Conservation (phyloP, 2,113 vertebrate species). For the Camarhynchus parvulus region DNA sequence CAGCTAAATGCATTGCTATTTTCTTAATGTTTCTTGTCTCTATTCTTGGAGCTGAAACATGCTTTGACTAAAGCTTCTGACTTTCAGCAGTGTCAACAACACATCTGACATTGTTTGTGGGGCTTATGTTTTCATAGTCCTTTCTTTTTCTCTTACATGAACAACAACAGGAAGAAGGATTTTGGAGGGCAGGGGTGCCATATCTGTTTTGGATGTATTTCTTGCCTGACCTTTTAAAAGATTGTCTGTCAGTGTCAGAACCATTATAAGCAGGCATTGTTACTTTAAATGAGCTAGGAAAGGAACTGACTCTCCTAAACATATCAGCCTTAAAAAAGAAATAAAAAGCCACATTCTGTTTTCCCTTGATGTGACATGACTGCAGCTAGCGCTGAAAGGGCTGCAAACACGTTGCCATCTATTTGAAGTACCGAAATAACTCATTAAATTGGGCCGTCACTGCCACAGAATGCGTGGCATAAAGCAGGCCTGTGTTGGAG, state of each 20-base stretch:
- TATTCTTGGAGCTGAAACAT: background rate
- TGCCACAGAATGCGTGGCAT: background rate
- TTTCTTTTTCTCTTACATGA: background rate
- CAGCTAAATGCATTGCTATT: background rate
- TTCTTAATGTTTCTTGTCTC: background rate
- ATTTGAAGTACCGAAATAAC: constrained; percentile 19
- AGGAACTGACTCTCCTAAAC: background rate
- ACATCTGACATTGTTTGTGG: background rate
- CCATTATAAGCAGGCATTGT: background rate
- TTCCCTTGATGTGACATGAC: background rate
- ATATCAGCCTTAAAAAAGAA: background rate
- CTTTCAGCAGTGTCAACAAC: background rate
- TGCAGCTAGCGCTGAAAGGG: constrained; percentile 13
- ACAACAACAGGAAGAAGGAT: background rate
- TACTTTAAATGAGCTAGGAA: background rate
- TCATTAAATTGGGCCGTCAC: background rate
- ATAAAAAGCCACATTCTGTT: background rate
- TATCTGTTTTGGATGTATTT: background rate
- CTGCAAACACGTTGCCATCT: background rate
- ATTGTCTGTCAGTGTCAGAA: background rate
- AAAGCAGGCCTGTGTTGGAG: background rate
- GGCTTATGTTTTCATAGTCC: background rate
- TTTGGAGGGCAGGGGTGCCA: background rate
- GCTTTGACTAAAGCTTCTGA: background rate
- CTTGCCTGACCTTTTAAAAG: background rate